Evolutionary conservation across 2,113 vertebrate species (phyloP).

Genomic region (Emydocephalus ijimae): DNA sequence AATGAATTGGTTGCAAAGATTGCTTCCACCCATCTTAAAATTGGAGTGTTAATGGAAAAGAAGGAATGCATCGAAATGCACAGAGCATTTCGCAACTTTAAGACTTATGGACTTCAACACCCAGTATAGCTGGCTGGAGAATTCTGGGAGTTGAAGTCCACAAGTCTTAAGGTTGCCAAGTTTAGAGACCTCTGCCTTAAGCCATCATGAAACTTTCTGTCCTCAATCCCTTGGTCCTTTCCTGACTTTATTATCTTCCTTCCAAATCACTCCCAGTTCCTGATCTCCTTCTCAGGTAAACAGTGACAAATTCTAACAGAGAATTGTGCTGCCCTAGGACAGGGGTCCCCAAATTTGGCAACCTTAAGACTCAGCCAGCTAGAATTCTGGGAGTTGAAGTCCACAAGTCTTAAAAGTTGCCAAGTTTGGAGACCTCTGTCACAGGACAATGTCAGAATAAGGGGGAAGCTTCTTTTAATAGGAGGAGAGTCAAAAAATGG

Average conservation of each 20-base stretch:
- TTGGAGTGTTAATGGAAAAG: too few species aligned
- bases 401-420: too few species aligned
- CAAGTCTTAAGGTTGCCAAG: too few species aligned
- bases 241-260: background rate
- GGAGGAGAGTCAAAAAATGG: background rate
- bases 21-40: background rate
- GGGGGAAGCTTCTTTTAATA: background rate
- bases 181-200: background rate
- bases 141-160: too few species aligned
- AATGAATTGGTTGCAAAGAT: background rate
- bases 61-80: background rate
- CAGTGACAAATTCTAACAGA: background rate
- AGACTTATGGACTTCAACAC: too few species aligned
- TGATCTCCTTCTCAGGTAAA: background rate
- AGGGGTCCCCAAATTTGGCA: too few species aligned
- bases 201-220: background rate
- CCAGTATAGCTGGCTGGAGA: too few species aligned
- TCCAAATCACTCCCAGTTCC: background rate
- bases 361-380: too few species aligned
- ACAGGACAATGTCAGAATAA: background rate
- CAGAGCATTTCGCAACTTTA: background rate
- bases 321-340: background rate
- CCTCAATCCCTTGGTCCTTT: background rate
- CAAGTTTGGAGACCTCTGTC: too few species aligned
- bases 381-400: too few species aligned